Percentiles rank a stretch among this genome's conserved stretches.
Evolutionary conservation across 2,888 invertebrate genomes (phyloP).

Genomic region (Pammene fasciana): DNA sequence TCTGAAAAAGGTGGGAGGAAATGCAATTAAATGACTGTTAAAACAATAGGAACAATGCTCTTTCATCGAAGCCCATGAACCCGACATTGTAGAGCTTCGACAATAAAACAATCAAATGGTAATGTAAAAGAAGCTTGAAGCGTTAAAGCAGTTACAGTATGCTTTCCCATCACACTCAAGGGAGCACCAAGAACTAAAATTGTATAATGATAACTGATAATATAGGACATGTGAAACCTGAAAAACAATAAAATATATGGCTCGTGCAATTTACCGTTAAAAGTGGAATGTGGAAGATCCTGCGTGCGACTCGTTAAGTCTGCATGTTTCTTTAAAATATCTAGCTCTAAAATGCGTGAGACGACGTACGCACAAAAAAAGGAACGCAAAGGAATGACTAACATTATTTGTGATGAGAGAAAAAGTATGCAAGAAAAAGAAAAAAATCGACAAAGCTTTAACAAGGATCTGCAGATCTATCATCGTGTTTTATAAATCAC

Average conservation of each 20-base stretch:
- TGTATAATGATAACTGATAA: not conserved
- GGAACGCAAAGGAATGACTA: not conserved
- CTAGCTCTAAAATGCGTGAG: not conserved
- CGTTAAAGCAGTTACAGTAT: conserved; percentile 4
- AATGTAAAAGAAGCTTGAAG: not conserved
- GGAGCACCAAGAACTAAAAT: not conserved
- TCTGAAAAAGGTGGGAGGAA: conserved; percentile 30
- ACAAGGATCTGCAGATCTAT: not conserved
- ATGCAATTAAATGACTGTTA: conserved; percentile 21
- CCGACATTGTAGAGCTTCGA: conserved; percentile 9
- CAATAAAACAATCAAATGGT: conserved; percentile 22
- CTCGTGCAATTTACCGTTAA: not conserved
- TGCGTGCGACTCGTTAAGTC: not conserved
- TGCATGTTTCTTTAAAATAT: conserved; percentile 6
- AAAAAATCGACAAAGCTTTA: not conserved
- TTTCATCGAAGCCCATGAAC: conserved; percentile 33
- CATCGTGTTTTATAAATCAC: too few species aligned
- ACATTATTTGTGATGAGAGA: not conserved
- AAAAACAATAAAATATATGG: conserved; percentile 3
- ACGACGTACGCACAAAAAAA: not conserved
- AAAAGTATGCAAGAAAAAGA: not conserved
- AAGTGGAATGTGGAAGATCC: not conserved
- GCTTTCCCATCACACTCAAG: not conserved
- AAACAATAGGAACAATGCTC: conserved; percentile 35
- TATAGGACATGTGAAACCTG: not conserved